phyloP scores from a whole-genome alignment of 2,113 vertebrate species.

The Notothenia coriiceps region DNA sequence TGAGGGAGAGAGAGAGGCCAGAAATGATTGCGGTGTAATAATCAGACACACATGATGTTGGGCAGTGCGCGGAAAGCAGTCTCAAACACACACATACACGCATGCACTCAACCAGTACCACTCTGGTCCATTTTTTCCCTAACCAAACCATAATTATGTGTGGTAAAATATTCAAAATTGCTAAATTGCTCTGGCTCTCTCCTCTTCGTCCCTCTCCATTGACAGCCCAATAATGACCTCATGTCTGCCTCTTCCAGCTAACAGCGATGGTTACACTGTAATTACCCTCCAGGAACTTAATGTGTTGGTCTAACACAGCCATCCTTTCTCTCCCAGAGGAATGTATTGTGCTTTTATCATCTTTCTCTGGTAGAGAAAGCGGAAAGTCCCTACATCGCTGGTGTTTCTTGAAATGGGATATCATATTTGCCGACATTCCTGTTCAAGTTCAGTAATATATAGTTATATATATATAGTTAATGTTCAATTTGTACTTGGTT shows the following conservation, averaged over 20 bases:
- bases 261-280: conserved; percentile 74
- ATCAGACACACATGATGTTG: conserved; percentile 77
- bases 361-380: conserved; percentile 48
- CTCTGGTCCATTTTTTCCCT: conserved; percentile 54
- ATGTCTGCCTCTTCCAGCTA: conserved; percentile 78
- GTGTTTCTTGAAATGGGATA: conserved; percentile 47
- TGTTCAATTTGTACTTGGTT: conserved; percentile 50
- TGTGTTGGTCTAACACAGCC: conserved; percentile 76
- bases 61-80: conserved; percentile 40
- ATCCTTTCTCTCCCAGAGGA: conserved; percentile 65
- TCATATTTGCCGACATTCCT: conserved; percentile 19
- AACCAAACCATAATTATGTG: conserved; percentile 80
- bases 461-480: conserved; percentile 13
- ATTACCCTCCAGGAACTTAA: conserved; percentile 79
- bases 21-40: conserved; percentile 77
- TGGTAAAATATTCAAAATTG: conserved; percentile 80
- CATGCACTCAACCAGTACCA: conserved; percentile 50
- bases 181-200: conserved; percentile 79
- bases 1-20: conserved; percentile 47
- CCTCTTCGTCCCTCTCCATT: conserved; percentile 69
- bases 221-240: conserved; percentile 79
- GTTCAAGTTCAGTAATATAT: conserved; percentile 33
- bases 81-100: conserved; percentile 43
- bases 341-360: conserved; percentile 68
- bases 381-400: conserved; percentile 52